phyloP scores from a whole-genome alignment of 1,140 invertebrate species.

The Ceratitis capitata region DNA sequence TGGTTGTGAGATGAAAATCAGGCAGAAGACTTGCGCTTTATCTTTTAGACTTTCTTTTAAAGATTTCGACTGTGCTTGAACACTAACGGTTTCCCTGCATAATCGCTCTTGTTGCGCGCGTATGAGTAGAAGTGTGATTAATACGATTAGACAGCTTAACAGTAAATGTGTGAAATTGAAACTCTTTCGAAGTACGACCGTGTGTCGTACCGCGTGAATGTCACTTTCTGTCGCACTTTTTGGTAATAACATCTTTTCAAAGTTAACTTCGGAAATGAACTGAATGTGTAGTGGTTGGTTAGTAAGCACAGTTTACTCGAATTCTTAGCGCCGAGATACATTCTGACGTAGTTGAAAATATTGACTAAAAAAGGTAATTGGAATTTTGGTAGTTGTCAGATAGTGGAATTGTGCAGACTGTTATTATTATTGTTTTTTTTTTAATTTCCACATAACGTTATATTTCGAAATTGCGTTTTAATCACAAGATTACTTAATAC shows the following conservation, averaged over 20 bases:
- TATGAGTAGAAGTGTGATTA: background rate
- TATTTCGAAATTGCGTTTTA: too few relatives aligned
- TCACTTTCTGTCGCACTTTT: too few relatives aligned
- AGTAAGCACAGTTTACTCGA: background rate
- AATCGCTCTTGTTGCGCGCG: background rate
- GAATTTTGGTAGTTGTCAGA: background rate
- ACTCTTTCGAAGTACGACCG: background rate
- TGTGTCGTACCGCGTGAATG: too few relatives aligned
- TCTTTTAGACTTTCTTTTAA: background rate
- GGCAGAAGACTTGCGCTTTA: background rate
- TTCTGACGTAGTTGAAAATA: too few relatives aligned
- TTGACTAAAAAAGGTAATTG: background rate
- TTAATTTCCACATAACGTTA: too few relatives aligned
- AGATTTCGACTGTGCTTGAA: background rate
- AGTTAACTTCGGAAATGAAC: background rate
- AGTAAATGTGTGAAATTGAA: background rate
- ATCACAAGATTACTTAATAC: too few relatives aligned
- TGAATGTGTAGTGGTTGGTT: background rate
- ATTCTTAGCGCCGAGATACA: background rate
- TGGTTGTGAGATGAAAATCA: background rate
- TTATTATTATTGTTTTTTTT: too few relatives aligned
- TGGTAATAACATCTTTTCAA: background rate
- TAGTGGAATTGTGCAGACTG: background rate
- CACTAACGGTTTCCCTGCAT: background rate
- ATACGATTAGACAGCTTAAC: background rate